Evolutionary conservation across 2,797 vertebrate genomes (phyloP), one percentile per base, ranked within the genome.

Genomic region (Miichthys miiuy): DNA sequence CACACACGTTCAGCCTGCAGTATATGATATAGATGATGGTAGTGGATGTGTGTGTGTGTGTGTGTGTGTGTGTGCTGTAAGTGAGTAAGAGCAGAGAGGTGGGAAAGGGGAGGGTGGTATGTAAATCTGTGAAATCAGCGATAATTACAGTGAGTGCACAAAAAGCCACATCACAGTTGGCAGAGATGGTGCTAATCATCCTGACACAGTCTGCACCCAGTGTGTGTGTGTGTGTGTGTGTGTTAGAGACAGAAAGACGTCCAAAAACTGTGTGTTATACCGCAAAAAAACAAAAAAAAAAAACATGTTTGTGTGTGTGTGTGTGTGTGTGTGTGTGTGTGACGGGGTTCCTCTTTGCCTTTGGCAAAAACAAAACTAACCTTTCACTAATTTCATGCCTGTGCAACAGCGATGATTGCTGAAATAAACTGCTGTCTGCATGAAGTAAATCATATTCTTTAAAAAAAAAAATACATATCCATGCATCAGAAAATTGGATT

Each of bases 121-220:
- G 93, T 88, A 94, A 94, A 94, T 94, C 86, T 93, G 93, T 92
- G 93, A 94, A 94, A 93, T 94, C 93, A 93, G 93, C 84, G 92
- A 93, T 94, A 94, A 94, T 94, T 93, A 94, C 93, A 93, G 91
- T 71, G 89, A 92, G 91, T 83, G 90, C 93, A 93, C 92, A 93
- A 94, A 94, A 94, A 94, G 92, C 93, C 93, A 91, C 92, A 94
- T 93, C 93, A 93, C 92, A 93, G 92, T 93, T 94, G 90, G 93
- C 92, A 94, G 92, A 91, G 89, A 92, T 82, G 90, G 92, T 89
- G 93, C 92, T 94, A 94, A 94, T 94, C 93, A 94, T 91, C 91
- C 87, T 90, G 88, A 93, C 92, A 91, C 89, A 85, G 91, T 87
- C 83, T 91, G 87, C 86, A 90, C 90, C 85, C 91, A 87, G 90